A percentile compares a stretch with the other conserved stretches of the same genome.
These are phyloP conservation scores for Drosophila falleni DNA, from an alignment of 2,888 invertebrate genomes.

Conservation along the genomic window DNA sequence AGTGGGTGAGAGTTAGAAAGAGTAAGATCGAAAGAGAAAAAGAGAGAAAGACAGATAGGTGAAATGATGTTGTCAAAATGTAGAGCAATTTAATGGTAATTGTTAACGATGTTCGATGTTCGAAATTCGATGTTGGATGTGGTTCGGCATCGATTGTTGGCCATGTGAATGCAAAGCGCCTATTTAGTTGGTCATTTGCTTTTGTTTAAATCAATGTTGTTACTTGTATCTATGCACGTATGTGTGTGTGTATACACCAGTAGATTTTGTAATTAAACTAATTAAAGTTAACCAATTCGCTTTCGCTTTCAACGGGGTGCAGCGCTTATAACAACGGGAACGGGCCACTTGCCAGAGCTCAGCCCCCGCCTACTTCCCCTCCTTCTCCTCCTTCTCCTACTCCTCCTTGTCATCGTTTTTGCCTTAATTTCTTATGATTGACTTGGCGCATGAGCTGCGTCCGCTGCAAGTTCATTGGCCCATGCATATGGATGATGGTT, in stretches of 20 bases:
- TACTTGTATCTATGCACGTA: neutral
- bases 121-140: slow-evolving; percentile 4
- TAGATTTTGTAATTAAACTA: slow-evolving; percentile 68
- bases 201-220: slow-evolving; percentile 7
- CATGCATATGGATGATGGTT: slow-evolving; percentile 8
- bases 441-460: slow-evolving; percentile 44
- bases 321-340: slow-evolving; percentile 15
- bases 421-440: slow-evolving; percentile 53
- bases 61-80: slow-evolving; percentile 1
- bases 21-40: slow-evolving; percentile 2
- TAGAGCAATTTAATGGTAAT: slow-evolving; percentile 38
- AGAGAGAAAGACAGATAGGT: neutral
- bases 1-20: slow-evolving; percentile 3
- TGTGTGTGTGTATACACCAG: neutral
- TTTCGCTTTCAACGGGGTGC: slow-evolving; percentile 63
- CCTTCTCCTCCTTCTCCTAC: neutral
- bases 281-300: slow-evolving; percentile 72
- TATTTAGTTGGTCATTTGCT: slow-evolving; percentile 35
- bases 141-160: slow-evolving; percentile 14
- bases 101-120: neutral
- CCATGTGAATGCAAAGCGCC: slow-evolving; percentile 41
- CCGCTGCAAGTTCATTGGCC: slow-evolving; percentile 56
- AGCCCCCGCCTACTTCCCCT: neutral
- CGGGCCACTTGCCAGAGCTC: slow-evolving; percentile 35
- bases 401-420: slow-evolving; percentile 7